A percentile compares a stretch with the other conserved stretches of the same genome.
Conservation (phyloP, 2,113 vertebrate genomes). For the Anolis carolinensis region DNA sequence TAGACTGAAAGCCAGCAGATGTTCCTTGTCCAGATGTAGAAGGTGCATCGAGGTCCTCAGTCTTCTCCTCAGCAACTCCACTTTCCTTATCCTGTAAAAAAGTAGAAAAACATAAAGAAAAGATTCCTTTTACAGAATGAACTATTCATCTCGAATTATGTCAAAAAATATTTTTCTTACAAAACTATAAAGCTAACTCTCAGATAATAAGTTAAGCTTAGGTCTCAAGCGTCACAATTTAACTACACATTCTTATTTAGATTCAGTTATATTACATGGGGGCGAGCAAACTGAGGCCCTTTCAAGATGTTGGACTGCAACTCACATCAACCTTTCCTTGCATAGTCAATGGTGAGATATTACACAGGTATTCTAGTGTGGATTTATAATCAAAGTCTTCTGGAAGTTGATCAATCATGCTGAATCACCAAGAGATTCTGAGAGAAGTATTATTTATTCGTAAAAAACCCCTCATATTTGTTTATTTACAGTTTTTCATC, state of each 20-base stretch:
- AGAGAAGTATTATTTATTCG: no score
- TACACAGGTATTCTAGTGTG: no score
- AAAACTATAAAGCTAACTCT: background rate
- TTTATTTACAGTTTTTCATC: no score
- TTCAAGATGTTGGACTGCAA: no score
- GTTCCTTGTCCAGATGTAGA: conserved; percentile 74
- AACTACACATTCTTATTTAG: background rate
- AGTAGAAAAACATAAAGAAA: background rate
- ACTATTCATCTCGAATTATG: background rate
- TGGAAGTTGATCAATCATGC: no score
- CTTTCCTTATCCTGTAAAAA: conserved; percentile 66
- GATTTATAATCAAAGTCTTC: no score
- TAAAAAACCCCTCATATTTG: no score
- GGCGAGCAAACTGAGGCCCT: no score
- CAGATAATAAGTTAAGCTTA: background rate
- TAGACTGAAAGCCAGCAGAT: conserved; percentile 55
- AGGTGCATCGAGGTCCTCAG: conserved; percentile 68
- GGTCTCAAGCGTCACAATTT: background rate
- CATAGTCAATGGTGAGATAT: no score
- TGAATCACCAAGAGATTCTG: no score
- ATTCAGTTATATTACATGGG: background rate
- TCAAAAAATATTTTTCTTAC: background rate
- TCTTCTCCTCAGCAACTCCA: conserved; percentile 59
- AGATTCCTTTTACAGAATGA: background rate
- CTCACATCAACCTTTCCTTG: no score